Evolutionary conservation across 2,888 invertebrate genomes (phyloP).

Genomic region (Dusona sp.): DNA sequence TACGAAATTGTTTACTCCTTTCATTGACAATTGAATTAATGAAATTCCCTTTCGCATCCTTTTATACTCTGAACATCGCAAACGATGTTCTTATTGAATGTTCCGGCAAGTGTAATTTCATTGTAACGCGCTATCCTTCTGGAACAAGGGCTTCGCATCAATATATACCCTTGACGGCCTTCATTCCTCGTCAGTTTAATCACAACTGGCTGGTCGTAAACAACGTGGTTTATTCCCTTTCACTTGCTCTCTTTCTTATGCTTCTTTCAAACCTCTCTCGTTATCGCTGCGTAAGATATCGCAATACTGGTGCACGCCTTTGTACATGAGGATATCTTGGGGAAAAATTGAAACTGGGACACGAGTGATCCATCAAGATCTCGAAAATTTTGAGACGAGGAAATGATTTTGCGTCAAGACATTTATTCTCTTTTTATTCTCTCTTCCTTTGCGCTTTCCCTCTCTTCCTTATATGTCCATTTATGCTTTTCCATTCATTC

Average conservation of each 20-base stretch:
- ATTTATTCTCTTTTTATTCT: not conserved
- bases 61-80: not conserved
- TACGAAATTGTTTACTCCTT: not conserved
- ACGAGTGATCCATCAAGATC: not conserved
- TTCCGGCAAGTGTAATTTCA: slow-evolving; percentile 1
- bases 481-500: slow-evolving; percentile 14
- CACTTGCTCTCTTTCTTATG: not conserved
- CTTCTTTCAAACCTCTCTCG: not conserved
- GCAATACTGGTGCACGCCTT: slow-evolving; percentile 13
- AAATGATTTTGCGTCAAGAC: not conserved
- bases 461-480: not conserved
- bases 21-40: not conserved
- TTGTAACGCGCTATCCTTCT: not conserved
- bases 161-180: not conserved
- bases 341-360: slow-evolving; percentile 59
- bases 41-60: not conserved
- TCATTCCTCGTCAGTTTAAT: slow-evolving; percentile 33
- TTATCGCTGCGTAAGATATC: slow-evolving; percentile 20
- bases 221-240: slow-evolving; percentile 2
- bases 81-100: not conserved
- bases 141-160: not conserved
- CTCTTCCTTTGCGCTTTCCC: not conserved
- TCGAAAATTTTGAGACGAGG: not conserved
- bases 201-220: slow-evolving; percentile 12
- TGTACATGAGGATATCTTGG: slow-evolving; percentile 7